phyloP scores from a whole-genome alignment of 1,140 invertebrate genomes.

The Zaprionus tsacasi region DNA sequence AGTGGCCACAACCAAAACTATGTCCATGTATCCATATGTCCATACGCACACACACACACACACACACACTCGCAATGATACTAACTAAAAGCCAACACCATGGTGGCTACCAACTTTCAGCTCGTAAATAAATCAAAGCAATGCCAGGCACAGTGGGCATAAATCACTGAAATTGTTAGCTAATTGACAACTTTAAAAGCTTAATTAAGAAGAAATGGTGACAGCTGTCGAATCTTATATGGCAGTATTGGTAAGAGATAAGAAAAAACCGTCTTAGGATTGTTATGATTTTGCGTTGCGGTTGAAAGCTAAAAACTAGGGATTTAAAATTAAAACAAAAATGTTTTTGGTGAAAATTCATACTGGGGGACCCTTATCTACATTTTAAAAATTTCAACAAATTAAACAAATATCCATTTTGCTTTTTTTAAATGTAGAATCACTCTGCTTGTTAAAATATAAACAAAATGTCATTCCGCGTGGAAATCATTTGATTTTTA shows the following conservation, averaged over 20 bases:
- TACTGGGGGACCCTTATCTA: too few relatives aligned
- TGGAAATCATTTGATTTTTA: too few relatives aligned
- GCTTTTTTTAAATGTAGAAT: too few relatives aligned
- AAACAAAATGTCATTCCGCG: too few relatives aligned
- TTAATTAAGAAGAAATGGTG: slow-evolving; percentile 1
- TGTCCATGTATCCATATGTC: slow-evolving; percentile 13
- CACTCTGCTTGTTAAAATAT: too few relatives aligned
- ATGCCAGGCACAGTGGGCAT: slow-evolving; percentile 48
- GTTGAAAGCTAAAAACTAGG: too few relatives aligned
- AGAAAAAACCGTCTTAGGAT: neutral
- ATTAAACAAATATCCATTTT: too few relatives aligned
- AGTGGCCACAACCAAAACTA: slow-evolving; percentile 66
- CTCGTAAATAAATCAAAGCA: slow-evolving; percentile 58
- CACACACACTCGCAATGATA: slow-evolving; percentile 5
- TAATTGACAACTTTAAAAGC: slow-evolving; percentile 18
- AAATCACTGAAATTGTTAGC: neutral
- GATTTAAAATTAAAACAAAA: too few relatives aligned
- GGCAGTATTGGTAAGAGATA: neutral
- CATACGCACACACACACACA: neutral
- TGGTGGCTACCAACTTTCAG: slow-evolving; percentile 56
- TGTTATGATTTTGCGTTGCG: neutral
- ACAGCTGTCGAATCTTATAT: neutral
- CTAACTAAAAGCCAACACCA: slow-evolving; percentile 21
- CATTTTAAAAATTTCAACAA: too few relatives aligned
- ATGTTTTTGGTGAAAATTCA: too few relatives aligned